These are phyloP conservation scores for Sebastes umbrosus DNA, from an alignment of 2,797 vertebrate species.

Conservation along the genomic window DNA sequence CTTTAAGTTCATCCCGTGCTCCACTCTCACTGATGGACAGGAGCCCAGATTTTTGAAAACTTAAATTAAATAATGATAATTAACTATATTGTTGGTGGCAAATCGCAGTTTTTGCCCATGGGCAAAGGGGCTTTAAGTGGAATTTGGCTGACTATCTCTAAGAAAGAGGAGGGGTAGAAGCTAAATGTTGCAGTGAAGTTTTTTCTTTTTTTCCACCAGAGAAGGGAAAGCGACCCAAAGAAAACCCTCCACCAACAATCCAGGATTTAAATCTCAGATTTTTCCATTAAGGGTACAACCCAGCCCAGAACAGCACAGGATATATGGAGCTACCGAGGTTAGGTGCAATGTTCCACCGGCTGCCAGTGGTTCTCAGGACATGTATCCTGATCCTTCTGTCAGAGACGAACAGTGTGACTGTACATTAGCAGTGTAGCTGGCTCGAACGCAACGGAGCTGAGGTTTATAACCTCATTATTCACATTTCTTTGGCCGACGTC, in stretches of 20 bases:
- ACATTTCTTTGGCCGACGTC: constrained; percentile 35
- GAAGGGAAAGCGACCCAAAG: constrained; percentile 73
- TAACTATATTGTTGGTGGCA: constrained; percentile 52
- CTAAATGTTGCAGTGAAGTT: constrained; percentile 67
- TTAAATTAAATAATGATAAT: constrained; percentile 53
- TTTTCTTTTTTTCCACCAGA: constrained; percentile 74
- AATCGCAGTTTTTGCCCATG: constrained; percentile 37
- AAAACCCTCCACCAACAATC: constrained; percentile 73
- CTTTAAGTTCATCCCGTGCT: constrained; percentile 9
- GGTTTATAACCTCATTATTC: constrained; percentile 42
- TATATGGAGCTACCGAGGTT: constrained; percentile 59
- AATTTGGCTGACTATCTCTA: constrained; percentile 69
- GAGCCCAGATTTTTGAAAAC: constrained; percentile 21
- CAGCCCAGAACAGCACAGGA: constrained; percentile 61
- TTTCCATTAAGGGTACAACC: constrained; percentile 73
- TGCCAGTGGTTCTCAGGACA: constrained; percentile 40
- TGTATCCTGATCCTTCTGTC: constrained; percentile 38
- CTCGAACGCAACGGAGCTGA: background rate
- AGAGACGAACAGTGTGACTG: constrained; percentile 26
- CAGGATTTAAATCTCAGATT: constrained; percentile 74
- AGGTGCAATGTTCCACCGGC: constrained; percentile 61
- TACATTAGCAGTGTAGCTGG: constrained; percentile 27
- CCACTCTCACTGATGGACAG: constrained; percentile 3
- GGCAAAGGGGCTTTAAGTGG: constrained; percentile 62
- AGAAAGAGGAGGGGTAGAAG: constrained; percentile 59